phyloP scores from a whole-genome alignment of 2,888 invertebrate genomes.

The Epistrophella euchroma region DNA sequence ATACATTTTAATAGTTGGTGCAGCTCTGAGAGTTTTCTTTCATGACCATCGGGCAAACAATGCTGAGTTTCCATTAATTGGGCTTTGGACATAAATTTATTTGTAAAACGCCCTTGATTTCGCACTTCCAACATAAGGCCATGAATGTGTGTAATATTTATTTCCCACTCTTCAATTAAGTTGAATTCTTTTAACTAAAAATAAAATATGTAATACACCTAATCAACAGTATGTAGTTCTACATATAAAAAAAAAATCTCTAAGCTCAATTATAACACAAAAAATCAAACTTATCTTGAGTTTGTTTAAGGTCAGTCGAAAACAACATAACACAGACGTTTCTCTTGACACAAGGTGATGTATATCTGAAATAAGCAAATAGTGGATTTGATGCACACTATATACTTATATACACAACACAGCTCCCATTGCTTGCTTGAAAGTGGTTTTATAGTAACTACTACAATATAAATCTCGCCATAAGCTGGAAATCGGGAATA shows the following conservation, averaged over 20 bases:
- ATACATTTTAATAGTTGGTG: too few relatives aligned
- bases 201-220: background rate
- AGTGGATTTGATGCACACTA: background rate
- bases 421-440: background rate
- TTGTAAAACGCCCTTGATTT: background rate
- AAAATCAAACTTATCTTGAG: background rate
- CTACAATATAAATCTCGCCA: too few relatives aligned
- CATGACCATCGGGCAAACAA: too few relatives aligned
- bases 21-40: too few relatives aligned
- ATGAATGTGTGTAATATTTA: background rate
- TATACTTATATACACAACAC: background rate
- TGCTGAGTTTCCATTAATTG: too few relatives aligned
- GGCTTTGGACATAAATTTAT: too few relatives aligned
- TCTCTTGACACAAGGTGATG: background rate
- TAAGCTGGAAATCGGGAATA: background rate
- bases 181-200: background rate
- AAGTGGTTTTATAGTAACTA: too few relatives aligned
- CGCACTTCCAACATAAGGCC: background rate
- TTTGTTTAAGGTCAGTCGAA: constrained; percentile 1
- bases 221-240: too few relatives aligned
- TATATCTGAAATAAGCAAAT: background rate
- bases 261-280: background rate
- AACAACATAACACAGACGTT: background rate
- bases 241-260: background rate
- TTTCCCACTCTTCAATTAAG: background rate